These are phyloP conservation scores for Pyrochroa serraticornis DNA, from an alignment of 2,888 invertebrate genomes.

Conservation along the genomic window DNA sequence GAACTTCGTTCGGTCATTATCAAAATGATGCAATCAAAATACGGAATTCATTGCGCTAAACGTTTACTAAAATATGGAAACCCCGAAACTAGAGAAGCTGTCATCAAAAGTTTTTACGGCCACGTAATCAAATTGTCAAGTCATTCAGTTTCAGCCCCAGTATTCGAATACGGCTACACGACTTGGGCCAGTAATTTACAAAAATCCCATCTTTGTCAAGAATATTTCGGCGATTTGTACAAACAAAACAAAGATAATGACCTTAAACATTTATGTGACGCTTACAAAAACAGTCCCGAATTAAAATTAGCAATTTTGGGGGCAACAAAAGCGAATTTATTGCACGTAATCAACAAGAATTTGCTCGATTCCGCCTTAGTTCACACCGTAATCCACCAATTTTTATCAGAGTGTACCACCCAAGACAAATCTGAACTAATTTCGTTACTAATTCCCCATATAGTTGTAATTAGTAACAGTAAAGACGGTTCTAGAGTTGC, in stretches of 20 bases:
- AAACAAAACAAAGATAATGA: slow-evolving; percentile 75
- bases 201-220: slow-evolving; percentile 80
- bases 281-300: slow-evolving; percentile 69
- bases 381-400: slow-evolving; percentile 83
- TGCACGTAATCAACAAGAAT: slow-evolving; percentile 74
- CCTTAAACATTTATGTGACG: slow-evolving; percentile 72
- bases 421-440: slow-evolving; percentile 79
- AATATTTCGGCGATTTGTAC: slow-evolving; percentile 91
- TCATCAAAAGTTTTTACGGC: slow-evolving; percentile 76
- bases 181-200: slow-evolving; percentile 79
- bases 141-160: slow-evolving; percentile 76
- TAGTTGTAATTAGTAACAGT: slow-evolving; percentile 74
- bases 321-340: slow-evolving; percentile 75
- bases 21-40: slow-evolving; percentile 76
- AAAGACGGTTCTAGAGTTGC: slow-evolving; percentile 82
- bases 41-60: slow-evolving; percentile 78
- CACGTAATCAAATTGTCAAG: slow-evolving; percentile 77
- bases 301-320: slow-evolving; percentile 76
- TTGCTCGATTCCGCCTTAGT: slow-evolving; percentile 71
- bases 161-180: slow-evolving; percentile 84
- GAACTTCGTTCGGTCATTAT: slow-evolving; percentile 75
- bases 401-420: slow-evolving; percentile 72
- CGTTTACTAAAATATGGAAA: slow-evolving; percentile 83
- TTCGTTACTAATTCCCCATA: slow-evolving; percentile 69
- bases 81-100: slow-evolving; percentile 66